Base-by-base conservation (phyloP, 2,113 vertebrate species). In the Paracanthobrama guichenoti region DNA sequence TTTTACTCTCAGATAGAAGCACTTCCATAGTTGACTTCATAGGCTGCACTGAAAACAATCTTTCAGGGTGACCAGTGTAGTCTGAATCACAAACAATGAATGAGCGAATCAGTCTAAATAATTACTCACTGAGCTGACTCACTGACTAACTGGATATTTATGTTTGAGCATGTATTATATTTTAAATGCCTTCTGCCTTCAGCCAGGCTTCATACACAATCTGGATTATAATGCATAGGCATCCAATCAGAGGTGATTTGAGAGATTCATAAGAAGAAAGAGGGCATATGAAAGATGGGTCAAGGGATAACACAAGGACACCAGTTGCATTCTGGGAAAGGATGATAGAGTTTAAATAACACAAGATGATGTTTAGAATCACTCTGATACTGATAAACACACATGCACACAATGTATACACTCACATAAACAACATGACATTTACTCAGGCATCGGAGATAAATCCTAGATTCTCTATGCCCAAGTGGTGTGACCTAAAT, bases 401-500 rank as follows among this genome's bases (percentile, higher is more conserved):
- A 53, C 59, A 64, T 64, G 16, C 81, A 78, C 64, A 26, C 81
- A 60, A 8, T 44, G 42, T 20, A 76, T 39, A 71, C 60, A 71
- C 48, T 66, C 7, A 24, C 46, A 53, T 44, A 26, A 42, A n/a
- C 67, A 57, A 48, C 5, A 3, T 81, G 62, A 81, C 42, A 81
- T 81, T 81, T 71, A 82, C 66, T 57, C 66, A 39, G 48, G 66
- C 46, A 71, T 12, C 16, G 9, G 11, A 42, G 12, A 2, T 14
- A 39, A 53, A 72, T 82, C 80, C 22, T 57, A 57, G 7, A 82
- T 57, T 31, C n/a, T 53, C 46, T 0, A 24, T 22, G 12, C 31
- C 80, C 48, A 50, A 67, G 79, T 69, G 46, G 71, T 24, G 66
- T 81, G 79, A 81, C 79, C 79, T 81, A 71, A 81, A 82, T 82